Evolutionary conservation across 2,113 vertebrate species (phyloP).

Genomic region (Rhinolophus sinicus): DNA sequence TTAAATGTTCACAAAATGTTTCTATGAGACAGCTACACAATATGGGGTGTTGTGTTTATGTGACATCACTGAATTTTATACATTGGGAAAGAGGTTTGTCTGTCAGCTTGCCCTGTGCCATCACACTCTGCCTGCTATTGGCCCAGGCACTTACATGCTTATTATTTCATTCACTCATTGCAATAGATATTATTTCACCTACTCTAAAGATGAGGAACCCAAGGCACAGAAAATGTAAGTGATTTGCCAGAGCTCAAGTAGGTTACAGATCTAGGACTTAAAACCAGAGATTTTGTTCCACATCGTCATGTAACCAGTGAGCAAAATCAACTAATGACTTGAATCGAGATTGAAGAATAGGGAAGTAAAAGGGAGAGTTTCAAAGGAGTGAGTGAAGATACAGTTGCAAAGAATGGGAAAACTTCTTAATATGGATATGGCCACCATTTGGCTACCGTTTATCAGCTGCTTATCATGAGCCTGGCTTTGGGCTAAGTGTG

Average conservation of each 20-base stretch:
- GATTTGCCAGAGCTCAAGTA: neutral
- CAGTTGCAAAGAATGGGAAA: neutral
- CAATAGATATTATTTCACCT: neutral
- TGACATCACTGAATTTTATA: neutral
- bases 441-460: slow-evolving; percentile 12
- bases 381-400: neutral
- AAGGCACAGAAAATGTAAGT: neutral
- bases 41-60: neutral
- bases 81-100: neutral
- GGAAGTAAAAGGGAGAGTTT: slow-evolving; percentile 7
- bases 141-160: neutral
- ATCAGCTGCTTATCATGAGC: neutral
- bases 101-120: neutral
- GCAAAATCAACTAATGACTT: neutral
- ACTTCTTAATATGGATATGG: neutral
- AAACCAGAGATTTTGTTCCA: neutral
- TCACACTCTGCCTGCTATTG: neutral
- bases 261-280: neutral
- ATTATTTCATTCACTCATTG: neutral
- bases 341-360: slow-evolving; percentile 14
- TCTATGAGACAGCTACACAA: neutral
- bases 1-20: slow-evolving; percentile 42
- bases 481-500: slow-evolving; percentile 1
- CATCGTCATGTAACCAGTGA: neutral
- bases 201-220: neutral